phyloP scores from a whole-genome alignment of 2,888 invertebrate genomes.

The Drosophila gaucha region DNA sequence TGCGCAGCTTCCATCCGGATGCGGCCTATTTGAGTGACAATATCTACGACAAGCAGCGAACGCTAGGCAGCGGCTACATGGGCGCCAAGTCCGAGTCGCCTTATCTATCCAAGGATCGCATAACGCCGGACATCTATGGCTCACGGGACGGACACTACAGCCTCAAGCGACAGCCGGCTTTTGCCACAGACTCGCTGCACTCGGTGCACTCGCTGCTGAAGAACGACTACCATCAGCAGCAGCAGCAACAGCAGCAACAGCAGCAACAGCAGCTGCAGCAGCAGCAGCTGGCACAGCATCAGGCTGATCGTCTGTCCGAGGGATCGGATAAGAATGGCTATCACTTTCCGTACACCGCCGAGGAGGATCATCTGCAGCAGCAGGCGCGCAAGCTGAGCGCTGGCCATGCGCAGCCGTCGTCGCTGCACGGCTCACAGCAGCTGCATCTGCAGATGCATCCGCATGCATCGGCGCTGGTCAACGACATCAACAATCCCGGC shows the following conservation, averaged over 20 bases:
- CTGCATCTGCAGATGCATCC: conserved; percentile 61
- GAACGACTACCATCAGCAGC: conserved; percentile 85
- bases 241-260: conserved; percentile 82
- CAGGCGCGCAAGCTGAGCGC: conserved; percentile 76
- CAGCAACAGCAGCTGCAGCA: conserved; percentile 84
- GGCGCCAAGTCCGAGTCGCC: conserved; percentile 83
- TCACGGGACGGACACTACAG: conserved; percentile 83
- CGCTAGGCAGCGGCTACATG: conserved; percentile 80
- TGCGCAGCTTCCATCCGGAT: conserved; percentile 84
- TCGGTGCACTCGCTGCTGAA: conserved; percentile 84
- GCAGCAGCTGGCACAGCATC: conserved; percentile 84
- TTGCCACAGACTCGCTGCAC: conserved; percentile 82
- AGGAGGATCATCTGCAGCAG: conserved; percentile 89
- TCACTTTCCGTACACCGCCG: conserved; percentile 93
- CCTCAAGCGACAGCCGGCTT: conserved; percentile 81
- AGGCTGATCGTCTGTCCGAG: conserved; percentile 88
- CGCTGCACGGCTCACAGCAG: conserved; percentile 76
- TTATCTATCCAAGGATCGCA: conserved; percentile 84
- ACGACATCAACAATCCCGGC: conserved; percentile 86
- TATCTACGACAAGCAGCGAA: conserved; percentile 84
- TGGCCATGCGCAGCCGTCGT: conserved; percentile 62
- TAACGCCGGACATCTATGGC: conserved; percentile 84
- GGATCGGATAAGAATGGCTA: conserved; percentile 92
- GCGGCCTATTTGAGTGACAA: conserved; percentile 83
- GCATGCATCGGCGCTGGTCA: conserved; percentile 74